Conservation (phyloP, 2,797 vertebrate species). For the Okamejei kenojei region DNA sequence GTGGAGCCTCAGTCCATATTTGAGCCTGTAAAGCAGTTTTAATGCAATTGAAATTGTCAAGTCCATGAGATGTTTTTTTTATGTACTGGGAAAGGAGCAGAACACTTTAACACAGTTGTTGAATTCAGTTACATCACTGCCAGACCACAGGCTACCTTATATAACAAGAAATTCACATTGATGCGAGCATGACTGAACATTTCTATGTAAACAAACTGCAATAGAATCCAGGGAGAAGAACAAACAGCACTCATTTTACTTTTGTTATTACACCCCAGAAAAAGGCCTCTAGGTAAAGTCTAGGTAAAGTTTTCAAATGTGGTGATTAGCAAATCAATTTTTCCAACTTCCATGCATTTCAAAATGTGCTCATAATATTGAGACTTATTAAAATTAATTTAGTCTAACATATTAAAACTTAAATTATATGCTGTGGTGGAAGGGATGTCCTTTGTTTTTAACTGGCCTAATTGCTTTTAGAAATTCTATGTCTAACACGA, state of each 20-base stretch:
- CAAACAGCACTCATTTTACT: too few species aligned
- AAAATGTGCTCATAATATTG: not conserved
- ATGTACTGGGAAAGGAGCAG: not conserved
- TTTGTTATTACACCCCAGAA: not conserved
- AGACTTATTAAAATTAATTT: not conserved
- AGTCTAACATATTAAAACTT: not conserved
- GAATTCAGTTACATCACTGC: not conserved
- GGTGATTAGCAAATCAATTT: not conserved
- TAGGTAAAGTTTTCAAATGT: not conserved
- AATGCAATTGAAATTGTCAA: not conserved
- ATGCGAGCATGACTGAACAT: not conserved
- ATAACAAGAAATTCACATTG: slow-evolving; percentile 3
- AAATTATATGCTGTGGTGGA: not conserved
- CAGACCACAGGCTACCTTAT: slow-evolving; percentile 8
- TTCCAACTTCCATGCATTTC: not conserved
- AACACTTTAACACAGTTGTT: not conserved
- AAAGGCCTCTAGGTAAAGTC: too few species aligned
- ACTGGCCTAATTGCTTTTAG: too few species aligned
- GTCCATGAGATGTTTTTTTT: not conserved
- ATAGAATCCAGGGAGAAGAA: not conserved
- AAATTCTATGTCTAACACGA: not conserved
- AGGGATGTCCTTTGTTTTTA: not conserved
- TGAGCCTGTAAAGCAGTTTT: not conserved
- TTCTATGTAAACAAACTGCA: not conserved
- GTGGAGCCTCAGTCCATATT: too few species aligned